Evolutionary conservation across 2,888 invertebrate genomes (phyloP).

Genomic region (Unio pictorum): DNA sequence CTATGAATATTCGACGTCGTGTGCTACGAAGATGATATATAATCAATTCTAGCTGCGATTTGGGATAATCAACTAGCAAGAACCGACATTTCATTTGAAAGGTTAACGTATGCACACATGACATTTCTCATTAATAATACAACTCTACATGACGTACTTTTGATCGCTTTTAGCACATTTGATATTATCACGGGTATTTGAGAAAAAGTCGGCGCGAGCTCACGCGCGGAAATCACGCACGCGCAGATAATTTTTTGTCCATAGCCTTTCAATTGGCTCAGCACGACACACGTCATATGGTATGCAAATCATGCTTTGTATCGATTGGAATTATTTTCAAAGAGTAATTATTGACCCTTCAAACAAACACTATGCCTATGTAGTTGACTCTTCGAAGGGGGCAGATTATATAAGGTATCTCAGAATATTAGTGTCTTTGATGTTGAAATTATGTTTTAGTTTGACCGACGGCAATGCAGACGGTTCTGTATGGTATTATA

Average conservation of each 20-base stretch:
- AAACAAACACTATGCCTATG: too few species aligned
- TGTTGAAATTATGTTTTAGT: too few species aligned
- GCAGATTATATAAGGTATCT: too few species aligned
- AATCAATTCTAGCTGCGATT: too few species aligned
- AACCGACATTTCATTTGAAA: slow-evolving; percentile 12
- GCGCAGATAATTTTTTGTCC: slow-evolving; percentile 32
- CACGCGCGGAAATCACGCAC: slow-evolving; percentile 20
- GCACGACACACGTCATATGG: slow-evolving; percentile 17
- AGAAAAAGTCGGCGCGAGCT: slow-evolving; percentile 7
- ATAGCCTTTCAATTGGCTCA: slow-evolving; percentile 25
- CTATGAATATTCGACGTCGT: too few species aligned
- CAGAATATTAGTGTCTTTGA: too few species aligned
- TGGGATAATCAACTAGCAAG: slow-evolving; percentile 1
- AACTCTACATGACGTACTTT: slow-evolving; percentile 4
- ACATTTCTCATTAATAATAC: slow-evolving; percentile 40
- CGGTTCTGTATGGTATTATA: too few species aligned
- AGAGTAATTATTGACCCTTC: too few species aligned
- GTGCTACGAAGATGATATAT: too few species aligned
- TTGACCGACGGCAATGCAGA: too few species aligned
- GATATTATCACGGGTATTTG: slow-evolving; percentile 10
- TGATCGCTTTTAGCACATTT: slow-evolving; percentile 11
- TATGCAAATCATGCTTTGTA: slow-evolving; percentile 31
- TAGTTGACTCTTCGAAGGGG: too few species aligned
- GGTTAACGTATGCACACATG: slow-evolving; percentile 36
- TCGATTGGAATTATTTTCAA: too few species aligned